Conservation (phyloP, 2,113 vertebrate species). For the Hypanus sabinus region DNA sequence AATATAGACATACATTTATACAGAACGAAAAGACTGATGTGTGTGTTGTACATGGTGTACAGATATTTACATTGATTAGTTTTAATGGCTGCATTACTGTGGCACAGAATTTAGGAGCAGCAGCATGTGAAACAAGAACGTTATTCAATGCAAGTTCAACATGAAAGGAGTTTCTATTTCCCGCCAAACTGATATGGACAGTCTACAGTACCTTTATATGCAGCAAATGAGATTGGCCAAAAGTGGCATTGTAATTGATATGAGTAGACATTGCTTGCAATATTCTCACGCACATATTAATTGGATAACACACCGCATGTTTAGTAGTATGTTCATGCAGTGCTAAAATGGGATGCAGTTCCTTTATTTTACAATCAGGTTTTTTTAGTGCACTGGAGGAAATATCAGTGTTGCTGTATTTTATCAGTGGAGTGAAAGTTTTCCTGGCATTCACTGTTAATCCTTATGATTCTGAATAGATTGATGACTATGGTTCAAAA, state of each 20-base stretch:
- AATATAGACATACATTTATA: constrained; percentile 28
- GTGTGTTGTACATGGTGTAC: background rate
- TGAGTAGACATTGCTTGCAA: background rate
- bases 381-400: background rate
- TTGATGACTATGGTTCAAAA: no score
- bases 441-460: background rate
- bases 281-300: background rate
- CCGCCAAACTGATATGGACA: background rate
- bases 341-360: background rate
- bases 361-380: background rate
- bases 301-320: background rate
- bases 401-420: background rate
- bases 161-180: background rate
- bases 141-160: background rate
- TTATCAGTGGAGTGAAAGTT: background rate
- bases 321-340: background rate
- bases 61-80: background rate
- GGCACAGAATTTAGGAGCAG: background rate
- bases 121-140: background rate
- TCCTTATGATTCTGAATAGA: no score
- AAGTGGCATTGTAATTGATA: background rate
- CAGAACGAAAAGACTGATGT: background rate
- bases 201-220: background rate
- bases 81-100: background rate
- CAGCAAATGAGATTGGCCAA: background rate